A percentile compares a stretch with the other conserved stretches of the same genome.
Conservation (phyloP, 1,140 invertebrate genomes). For the Reticulitermes speratus region DNA sequence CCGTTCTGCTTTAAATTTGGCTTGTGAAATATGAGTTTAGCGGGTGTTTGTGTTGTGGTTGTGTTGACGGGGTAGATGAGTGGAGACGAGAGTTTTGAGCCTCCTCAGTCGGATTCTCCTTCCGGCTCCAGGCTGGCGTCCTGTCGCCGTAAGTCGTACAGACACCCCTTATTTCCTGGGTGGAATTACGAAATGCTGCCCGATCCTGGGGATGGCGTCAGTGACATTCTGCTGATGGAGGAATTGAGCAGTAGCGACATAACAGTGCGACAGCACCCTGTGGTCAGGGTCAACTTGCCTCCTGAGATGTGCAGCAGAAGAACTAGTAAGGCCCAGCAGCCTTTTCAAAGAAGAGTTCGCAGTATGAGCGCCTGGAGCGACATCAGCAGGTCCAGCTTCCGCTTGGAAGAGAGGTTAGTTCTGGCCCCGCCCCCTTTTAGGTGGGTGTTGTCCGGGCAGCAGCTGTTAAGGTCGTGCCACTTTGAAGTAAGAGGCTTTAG, state of each 20-base stretch:
- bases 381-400: slow-evolving; percentile 74
- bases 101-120: background rate
- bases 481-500: no score
- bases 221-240: slow-evolving; percentile 38
- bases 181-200: slow-evolving; percentile 60
- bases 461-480: no score
- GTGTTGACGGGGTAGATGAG: background rate
- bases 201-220: slow-evolving; percentile 42
- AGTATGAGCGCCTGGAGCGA: slow-evolving; percentile 85
- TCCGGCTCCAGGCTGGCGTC: slow-evolving; percentile 23
- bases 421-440: background rate
- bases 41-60: background rate
- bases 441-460: background rate
- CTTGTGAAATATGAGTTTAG: background rate
- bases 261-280: slow-evolving; percentile 41
- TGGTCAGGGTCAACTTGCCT: slow-evolving; percentile 65
- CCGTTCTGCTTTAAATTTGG: no score
- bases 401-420: slow-evolving; percentile 74
- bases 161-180: slow-evolving; percentile 38
- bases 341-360: slow-evolving; percentile 56
- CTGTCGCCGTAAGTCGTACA: slow-evolving; percentile 4
- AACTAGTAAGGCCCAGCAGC: slow-evolving; percentile 45
- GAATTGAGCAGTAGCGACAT: slow-evolving; percentile 43
- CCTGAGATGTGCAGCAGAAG: slow-evolving; percentile 56
- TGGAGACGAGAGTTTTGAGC: background rate